Percentiles rank a stretch among this genome's conserved stretches.
Conservation (phyloP, 2,888 invertebrate genomes). For the Rhagium mordax region DNA sequence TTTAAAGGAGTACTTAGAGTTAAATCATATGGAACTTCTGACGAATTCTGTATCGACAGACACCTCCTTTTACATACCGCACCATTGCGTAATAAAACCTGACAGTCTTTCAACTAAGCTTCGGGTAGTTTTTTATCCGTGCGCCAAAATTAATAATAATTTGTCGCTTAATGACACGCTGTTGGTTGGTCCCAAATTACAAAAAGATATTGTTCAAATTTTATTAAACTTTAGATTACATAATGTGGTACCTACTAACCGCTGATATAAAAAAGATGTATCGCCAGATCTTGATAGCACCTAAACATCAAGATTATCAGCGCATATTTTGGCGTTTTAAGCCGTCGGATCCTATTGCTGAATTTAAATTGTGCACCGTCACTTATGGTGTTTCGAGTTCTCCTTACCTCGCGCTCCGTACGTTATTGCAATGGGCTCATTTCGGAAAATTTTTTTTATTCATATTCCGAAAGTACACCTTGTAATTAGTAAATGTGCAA, state of each 20-base stretch:
- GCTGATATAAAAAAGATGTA: slow-evolving; percentile 31
- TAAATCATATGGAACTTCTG: slow-evolving; percentile 2
- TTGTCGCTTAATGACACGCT: no score
- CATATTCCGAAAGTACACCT: no score
- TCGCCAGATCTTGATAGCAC: slow-evolving; percentile 9
- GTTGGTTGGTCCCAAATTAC: slow-evolving; percentile 6
- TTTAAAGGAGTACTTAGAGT: slow-evolving; percentile 3
- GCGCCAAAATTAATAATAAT: background rate
- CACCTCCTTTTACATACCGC: slow-evolving; percentile 9
- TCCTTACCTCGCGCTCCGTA: slow-evolving; percentile 16
- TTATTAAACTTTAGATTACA: background rate
- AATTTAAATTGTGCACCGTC: slow-evolving; percentile 13
- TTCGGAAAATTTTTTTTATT: no score
- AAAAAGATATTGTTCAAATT: background rate
- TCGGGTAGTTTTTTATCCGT: slow-evolving; percentile 24
- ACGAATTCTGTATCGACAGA: background rate
- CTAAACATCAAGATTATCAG: background rate
- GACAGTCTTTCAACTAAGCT: no score
- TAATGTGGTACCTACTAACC: slow-evolving; percentile 12
- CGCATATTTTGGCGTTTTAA: slow-evolving; percentile 20
- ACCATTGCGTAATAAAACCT: no score
- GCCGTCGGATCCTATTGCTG: background rate
- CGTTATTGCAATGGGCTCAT: no score
- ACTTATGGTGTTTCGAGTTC: slow-evolving; percentile 20
- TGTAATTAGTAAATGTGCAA: no score